These are phyloP conservation scores for Oreochromis mossambicus DNA, from an alignment of 2,797 vertebrate genomes.

Conservation along the genomic window DNA sequence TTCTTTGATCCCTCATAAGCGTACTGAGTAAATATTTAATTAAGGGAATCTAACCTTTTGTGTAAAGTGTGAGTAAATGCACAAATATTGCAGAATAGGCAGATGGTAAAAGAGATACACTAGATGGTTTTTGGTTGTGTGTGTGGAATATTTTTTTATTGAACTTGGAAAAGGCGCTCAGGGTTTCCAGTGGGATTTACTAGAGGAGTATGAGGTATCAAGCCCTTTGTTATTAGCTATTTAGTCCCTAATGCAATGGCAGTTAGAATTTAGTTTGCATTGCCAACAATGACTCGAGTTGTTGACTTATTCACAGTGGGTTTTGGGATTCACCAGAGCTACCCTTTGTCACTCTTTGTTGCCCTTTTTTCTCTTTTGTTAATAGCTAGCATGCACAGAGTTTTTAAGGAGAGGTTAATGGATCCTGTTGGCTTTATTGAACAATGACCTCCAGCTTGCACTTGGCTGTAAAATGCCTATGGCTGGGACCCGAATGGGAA, in stretches of 20 bases:
- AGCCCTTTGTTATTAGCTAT: not conserved
- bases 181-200: not conserved
- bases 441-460: not conserved
- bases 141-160: not conserved
- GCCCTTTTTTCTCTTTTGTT: not conserved
- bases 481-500: accelerated
- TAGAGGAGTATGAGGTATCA: not conserved
- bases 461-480: not conserved
- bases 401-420: not conserved
- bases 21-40: not conserved
- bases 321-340: not conserved
- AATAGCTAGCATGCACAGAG: not conserved
- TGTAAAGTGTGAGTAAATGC: not conserved
- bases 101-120: not conserved
- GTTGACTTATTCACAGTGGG: not conserved
- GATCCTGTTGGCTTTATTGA: not conserved
- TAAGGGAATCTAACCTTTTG: not conserved
- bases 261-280: not conserved
- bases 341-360: not conserved
- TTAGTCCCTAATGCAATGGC: accelerated
- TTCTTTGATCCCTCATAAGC: not conserved
- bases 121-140: not conserved
- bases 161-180: not conserved
- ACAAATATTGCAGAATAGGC: not conserved
- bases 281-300: not conserved